A percentile compares a stretch with the other conserved stretches of the same genome.
Conservation (phyloP, 1,140 invertebrate species). For the Pentalonia nigronervosa region DNA sequence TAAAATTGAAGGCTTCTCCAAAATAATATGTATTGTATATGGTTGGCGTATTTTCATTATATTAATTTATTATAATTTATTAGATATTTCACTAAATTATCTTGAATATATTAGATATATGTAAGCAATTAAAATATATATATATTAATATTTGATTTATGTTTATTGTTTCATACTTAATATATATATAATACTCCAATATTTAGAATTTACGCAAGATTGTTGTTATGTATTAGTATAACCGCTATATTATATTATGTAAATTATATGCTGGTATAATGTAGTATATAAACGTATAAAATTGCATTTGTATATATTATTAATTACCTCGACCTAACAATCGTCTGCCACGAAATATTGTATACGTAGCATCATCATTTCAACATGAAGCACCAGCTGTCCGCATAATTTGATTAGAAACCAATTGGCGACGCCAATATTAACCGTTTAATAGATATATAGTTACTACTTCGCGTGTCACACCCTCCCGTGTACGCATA, state of each 20-base stretch:
- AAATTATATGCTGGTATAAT: not conserved
- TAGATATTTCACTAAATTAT: not conserved
- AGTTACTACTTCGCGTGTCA: not conserved
- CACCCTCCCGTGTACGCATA: not conserved
- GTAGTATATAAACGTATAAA: not conserved
- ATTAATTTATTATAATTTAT: not conserved
- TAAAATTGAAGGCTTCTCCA: not conserved
- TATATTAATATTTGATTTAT: not conserved
- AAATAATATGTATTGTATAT: not conserved
- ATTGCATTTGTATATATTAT: not conserved
- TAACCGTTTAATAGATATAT: not conserved
- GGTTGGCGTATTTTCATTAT: not conserved
- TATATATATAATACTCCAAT: not conserved
- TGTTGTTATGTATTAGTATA: not conserved
- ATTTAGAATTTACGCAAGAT: not conserved
- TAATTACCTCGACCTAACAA: slow-evolving; percentile 8
- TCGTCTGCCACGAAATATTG: not conserved
- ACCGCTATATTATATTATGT: not conserved
- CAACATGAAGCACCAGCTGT: not conserved
- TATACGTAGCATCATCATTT: not conserved
- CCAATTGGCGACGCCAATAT: not conserved
- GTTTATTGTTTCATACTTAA: not conserved
- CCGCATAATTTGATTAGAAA: not conserved
- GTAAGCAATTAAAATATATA: not conserved
- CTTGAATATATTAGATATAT: not conserved